Evolutionary conservation across 2,113 vertebrate genomes (phyloP), one percentile per base, ranked within the genome.

Genomic region (Ochotona curzoniae): DNA sequence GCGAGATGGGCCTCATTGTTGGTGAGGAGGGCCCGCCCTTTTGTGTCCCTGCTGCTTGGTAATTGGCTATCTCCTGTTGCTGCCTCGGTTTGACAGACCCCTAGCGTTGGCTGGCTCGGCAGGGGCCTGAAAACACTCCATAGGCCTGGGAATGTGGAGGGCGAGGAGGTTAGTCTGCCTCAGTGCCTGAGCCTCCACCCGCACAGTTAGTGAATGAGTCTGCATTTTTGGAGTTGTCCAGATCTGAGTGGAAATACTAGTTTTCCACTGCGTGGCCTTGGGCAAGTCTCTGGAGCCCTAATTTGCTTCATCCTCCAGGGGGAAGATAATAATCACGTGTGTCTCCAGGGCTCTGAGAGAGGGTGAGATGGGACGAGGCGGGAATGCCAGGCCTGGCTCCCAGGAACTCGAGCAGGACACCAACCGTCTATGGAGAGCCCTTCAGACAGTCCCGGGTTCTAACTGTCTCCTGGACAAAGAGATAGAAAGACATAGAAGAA

Each of bases 1-100:
- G 98, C 32, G 98, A 98, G 96, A 97, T 98, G 0, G 98, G 98
- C 83, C 98, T 98, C 89, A 98, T 98, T 0, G 97, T 98, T 2
- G 98, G 98, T 98, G 73, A 98, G 35, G 54, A 90, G 8, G 83
- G 79, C 30, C 64, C 73, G 76, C 30, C 73, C 51, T 73, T 81
- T 69, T 57, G 30, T 90, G 51, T 13, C 30, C 20, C 79, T 63
- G 8, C n/a, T 79, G 57, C 49, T 44, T 90, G 87, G 67, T 83
- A 90, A 87, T 92, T 93, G 51, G 25, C 63, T 91, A 73, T 18
- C 63, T 84, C 74, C 71, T 60, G 28, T 73, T 78, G 89, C 61
- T 69, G 82, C 66, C 85, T 70, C 35, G 25, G 26, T 78, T 7
- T 15, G 78, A 79, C 0, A 0, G n/a, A 87, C n/a, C 57, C 21